Conservation (phyloP, 2,113 vertebrate species). For the Saguinus imperator region DNA sequence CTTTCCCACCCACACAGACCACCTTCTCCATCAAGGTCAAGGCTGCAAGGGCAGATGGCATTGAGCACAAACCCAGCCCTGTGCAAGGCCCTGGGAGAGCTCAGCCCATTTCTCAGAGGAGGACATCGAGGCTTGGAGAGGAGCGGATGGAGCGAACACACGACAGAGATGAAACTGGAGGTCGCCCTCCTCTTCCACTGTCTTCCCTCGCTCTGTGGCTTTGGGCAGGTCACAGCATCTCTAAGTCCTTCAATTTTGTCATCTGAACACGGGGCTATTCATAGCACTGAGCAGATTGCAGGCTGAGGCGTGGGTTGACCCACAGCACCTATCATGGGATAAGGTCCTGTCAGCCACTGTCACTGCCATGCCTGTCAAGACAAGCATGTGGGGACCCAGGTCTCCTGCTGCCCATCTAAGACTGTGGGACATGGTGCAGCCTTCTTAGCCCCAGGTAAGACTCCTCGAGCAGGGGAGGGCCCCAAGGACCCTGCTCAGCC, state of each 20-base stretch:
- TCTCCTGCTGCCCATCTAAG: background rate
- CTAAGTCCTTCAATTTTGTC: background rate
- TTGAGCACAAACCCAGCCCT: background rate
- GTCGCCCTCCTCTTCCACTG: background rate
- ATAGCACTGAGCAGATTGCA: no score
- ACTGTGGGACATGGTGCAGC: background rate
- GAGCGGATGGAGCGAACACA: no score
- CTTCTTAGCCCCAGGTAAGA: fast-evolving
- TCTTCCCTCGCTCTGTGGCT: background rate
- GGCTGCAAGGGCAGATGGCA: background rate
- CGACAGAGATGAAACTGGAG: background rate
- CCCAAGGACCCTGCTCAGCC: background rate
- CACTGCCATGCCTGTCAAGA: fast-evolving
- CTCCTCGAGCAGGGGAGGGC: background rate
- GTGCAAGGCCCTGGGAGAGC: background rate
- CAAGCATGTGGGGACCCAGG: no score
- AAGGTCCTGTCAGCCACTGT: fast-evolving
- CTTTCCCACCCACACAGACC: fast-evolving
- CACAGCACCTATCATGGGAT: background rate
- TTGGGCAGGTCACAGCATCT: fast-evolving
- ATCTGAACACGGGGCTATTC: background rate
- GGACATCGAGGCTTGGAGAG: background rate
- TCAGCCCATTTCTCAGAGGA: background rate
- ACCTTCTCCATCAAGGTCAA: background rate
- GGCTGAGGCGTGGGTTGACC: fast-evolving